Evolutionary conservation across 2,888 invertebrate genomes (phyloP).

Genomic region (Rotaria socialis): DNA sequence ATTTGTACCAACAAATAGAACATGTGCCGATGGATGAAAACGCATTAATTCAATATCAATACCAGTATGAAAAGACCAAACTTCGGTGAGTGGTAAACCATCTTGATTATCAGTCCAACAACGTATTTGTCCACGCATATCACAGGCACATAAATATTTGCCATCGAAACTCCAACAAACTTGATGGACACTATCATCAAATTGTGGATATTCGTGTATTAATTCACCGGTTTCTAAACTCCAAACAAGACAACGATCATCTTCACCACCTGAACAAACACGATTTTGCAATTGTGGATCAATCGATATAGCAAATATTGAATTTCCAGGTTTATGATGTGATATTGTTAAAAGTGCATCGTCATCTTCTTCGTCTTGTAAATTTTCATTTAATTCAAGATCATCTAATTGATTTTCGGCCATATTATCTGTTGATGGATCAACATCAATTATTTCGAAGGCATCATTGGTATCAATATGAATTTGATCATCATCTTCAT

Average conservation of each 20-base stretch:
- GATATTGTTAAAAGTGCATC: not conserved
- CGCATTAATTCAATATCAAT: constrained; percentile 27
- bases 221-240: not conserved
- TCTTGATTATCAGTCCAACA: not conserved
- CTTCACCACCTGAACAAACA: not conserved
- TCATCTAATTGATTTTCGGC: not conserved
- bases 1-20: constrained; percentile 1
- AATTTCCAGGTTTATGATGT: not conserved
- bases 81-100: not conserved
- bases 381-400: not conserved
- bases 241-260: constrained; percentile 17
- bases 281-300: not conserved
- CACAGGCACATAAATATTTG: constrained; percentile 17
- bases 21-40: constrained; percentile 22
- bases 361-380: not conserved
- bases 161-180: constrained; percentile 1
- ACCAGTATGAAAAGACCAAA: not conserved
- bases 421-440: not conserved
- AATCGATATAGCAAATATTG: not conserved
- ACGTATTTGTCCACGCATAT: constrained; percentile 7
- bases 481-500: not conserved
- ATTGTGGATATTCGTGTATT: not conserved
- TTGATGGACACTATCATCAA: not conserved
- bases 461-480: constrained; percentile 9
- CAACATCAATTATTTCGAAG: not conserved